These are phyloP conservation scores for Galbula dea DNA, from an alignment of 2,113 vertebrate genomes.

Conservation along the genomic window DNA sequence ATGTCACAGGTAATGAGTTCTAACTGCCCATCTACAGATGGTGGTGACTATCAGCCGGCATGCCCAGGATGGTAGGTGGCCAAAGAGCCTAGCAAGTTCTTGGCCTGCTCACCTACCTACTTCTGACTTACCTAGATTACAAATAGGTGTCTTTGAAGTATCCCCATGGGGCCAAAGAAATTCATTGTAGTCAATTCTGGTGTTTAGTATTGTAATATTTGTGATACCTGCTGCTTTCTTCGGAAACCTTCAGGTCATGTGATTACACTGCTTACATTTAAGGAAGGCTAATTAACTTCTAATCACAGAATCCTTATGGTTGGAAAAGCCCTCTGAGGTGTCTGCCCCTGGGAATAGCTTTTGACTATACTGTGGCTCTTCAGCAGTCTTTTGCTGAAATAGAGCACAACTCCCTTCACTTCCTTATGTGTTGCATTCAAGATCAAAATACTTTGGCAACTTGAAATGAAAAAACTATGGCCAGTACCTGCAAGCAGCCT, in stretches of 20 bases:
- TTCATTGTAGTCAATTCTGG: neutral
- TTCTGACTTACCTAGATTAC: neutral
- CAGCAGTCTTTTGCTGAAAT: neutral
- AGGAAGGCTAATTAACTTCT: neutral
- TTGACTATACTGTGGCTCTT: neutral
- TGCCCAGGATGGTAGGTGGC: conserved; percentile 60
- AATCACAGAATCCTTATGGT: too few relatives aligned
- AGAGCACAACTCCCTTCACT: neutral
- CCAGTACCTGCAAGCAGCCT: neutral
- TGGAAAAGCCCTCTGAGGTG: too few relatives aligned
- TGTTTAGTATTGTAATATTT: neutral
- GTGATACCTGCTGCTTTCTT: neutral
- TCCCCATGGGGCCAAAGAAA: neutral
- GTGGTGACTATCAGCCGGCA: conserved; percentile 59
- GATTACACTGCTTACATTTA: neutral
- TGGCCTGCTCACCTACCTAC: conserved; percentile 34
- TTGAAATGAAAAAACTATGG: neutral
- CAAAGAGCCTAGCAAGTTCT: conserved; percentile 53
- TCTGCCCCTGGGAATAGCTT: neutral
- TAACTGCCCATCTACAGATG: conserved; percentile 61
- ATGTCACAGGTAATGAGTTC: conserved; percentile 74
- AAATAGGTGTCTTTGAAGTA: neutral
- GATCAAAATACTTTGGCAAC: neutral
- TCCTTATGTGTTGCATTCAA: neutral
- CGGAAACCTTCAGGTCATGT: neutral